Conservation (phyloP, 1,140 invertebrate species). For the Pristionchus pacificus region DNA sequence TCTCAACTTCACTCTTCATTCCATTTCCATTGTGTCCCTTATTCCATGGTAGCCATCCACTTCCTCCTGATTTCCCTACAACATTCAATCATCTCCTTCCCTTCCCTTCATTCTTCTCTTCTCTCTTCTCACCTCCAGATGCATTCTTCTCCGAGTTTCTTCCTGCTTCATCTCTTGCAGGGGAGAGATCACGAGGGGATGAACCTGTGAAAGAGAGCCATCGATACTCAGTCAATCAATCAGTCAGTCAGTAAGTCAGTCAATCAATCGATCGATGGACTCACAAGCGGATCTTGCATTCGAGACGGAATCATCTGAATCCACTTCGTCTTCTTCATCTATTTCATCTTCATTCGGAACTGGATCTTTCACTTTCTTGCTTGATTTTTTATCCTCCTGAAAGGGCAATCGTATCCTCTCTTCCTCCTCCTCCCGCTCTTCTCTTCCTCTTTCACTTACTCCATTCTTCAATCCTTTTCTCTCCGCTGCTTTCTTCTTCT, state of each 20-base stretch:
- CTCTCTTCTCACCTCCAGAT: slow-evolving; percentile 1
- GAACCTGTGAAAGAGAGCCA: slow-evolving; percentile 25
- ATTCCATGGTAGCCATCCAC: too few relatives aligned
- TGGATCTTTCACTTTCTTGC: not conserved
- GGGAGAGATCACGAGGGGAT: slow-evolving; percentile 36
- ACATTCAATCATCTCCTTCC: too few relatives aligned
- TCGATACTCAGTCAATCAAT: slow-evolving; percentile 3
- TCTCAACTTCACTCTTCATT: too few relatives aligned
- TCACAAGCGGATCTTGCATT: slow-evolving; percentile 31
- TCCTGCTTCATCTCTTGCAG: slow-evolving; percentile 20
- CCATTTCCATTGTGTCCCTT: too few relatives aligned
- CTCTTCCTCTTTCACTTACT: slow-evolving; percentile 12
- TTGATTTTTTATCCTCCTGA: slow-evolving; percentile 11
- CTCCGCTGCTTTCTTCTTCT: slow-evolving; percentile 37
- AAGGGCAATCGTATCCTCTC: slow-evolving; percentile 4
- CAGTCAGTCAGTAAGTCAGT: too few relatives aligned
- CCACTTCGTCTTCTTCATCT: slow-evolving; percentile 41
- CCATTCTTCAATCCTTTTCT: slow-evolving; percentile 28
- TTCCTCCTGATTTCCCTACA: too few relatives aligned
- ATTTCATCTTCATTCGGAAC: slow-evolving; percentile 23
- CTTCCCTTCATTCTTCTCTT: slow-evolving; percentile 28
- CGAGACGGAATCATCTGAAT: slow-evolving; percentile 36
- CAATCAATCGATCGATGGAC: slow-evolving; percentile 4
- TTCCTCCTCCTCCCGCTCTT: slow-evolving; percentile 11
- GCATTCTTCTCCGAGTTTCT: not conserved